phyloP scores from a whole-genome alignment of 2,113 vertebrate genomes.

The Phyllostomus discolor region DNA sequence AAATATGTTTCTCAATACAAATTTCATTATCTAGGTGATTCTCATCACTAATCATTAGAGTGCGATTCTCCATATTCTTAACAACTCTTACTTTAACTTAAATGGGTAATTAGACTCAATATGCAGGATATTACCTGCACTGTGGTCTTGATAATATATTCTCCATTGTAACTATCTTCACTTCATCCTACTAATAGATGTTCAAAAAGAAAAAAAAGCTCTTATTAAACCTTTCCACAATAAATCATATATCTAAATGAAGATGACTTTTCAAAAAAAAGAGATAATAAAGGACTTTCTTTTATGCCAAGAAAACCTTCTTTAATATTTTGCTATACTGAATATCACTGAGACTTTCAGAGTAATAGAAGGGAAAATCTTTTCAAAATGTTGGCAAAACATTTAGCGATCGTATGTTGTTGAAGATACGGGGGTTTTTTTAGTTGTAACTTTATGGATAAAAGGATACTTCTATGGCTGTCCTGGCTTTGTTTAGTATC shows the following conservation, averaged over 20 bases:
- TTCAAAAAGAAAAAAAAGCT: constrained; percentile 73
- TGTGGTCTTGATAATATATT: constrained; percentile 82
- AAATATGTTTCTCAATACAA: constrained; percentile 87
- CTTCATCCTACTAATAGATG: constrained; percentile 79
- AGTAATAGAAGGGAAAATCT: neutral
- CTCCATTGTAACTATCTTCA: constrained; percentile 77
- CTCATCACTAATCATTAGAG: constrained; percentile 86
- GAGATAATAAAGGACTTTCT: constrained; percentile 42
- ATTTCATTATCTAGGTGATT: constrained; percentile 88
- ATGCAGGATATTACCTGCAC: constrained; percentile 85
- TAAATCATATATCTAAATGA: constrained; percentile 81
- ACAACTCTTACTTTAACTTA: constrained; percentile 87
- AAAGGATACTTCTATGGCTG: neutral
- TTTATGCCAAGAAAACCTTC: neutral
- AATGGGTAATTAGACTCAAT: constrained; percentile 87
- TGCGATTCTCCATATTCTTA: constrained; percentile 84
- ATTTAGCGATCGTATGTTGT: neutral
- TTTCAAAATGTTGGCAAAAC: neutral
- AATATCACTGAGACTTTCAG: neutral
- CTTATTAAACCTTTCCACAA: constrained; percentile 78
- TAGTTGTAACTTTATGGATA: neutral
- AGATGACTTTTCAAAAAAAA: constrained; percentile 70
- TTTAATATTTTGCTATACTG: neutral
- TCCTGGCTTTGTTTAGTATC: neutral
- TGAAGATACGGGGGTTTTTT: neutral